Conservation (phyloP, 2,113 vertebrate species). For the Aptenodytes forsteri region DNA sequence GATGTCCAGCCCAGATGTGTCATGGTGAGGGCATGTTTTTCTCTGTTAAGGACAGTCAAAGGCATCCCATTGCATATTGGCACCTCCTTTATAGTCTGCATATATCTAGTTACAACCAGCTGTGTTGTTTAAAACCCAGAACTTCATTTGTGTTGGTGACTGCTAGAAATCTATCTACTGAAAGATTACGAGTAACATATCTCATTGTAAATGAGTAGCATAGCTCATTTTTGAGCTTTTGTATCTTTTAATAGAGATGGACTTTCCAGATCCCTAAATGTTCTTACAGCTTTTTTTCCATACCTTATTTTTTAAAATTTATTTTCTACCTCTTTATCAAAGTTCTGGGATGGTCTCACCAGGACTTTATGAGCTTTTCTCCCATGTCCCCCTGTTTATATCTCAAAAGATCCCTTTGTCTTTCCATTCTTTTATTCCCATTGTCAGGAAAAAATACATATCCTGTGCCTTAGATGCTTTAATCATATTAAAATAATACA, state of each 20-base stretch:
- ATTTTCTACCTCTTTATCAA: not conserved
- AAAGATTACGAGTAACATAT: not conserved
- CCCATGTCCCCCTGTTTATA: not conserved
- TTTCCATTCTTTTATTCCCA: not conserved
- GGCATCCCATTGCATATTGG: not conserved
- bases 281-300: not conserved
- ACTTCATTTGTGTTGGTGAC: not conserved
- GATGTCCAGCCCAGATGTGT: not conserved
- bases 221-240: not conserved
- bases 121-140: not conserved
- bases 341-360: not conserved
- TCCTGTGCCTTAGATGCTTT: constrained; percentile 12
- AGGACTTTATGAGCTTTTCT: not conserved
- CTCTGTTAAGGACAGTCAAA: not conserved
- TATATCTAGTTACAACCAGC: not conserved
- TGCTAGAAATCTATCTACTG: not conserved
- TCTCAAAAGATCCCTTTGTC: not conserved
- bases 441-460: not conserved
- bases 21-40: not conserved
- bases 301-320: not conserved
- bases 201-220: not conserved
- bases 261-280: not conserved
- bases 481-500: constrained; percentile 43
- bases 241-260: not conserved
- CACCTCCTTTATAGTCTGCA: not conserved